These are phyloP conservation scores for Dipodomys ordii DNA, from an alignment of 2,113 vertebrate genomes.

Conservation along the genomic window DNA sequence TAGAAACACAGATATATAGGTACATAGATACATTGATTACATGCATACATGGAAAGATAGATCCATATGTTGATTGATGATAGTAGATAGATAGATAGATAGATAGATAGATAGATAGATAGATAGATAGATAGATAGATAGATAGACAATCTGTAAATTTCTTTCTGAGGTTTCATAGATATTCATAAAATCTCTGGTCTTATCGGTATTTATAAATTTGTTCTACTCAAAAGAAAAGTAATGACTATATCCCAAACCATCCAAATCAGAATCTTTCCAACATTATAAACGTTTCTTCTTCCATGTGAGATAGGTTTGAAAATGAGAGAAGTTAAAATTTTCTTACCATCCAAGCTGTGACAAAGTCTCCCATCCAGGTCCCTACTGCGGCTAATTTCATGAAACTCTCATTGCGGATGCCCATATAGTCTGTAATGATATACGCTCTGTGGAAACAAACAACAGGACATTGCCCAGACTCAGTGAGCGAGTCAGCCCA, in stretches of 20 bases:
- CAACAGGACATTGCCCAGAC: constrained; percentile 73
- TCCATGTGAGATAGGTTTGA: neutral
- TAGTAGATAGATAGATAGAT: too few species aligned
- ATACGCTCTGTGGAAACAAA: constrained; percentile 91
- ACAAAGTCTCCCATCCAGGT: constrained; percentile 99
- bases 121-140: too few species aligned
- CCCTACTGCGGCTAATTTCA: constrained; percentile 98
- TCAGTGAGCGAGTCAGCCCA: constrained; percentile 60
- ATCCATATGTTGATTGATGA: too few species aligned
- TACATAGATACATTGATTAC: too few species aligned
- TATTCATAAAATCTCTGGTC: neutral
- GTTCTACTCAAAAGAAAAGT: neutral
- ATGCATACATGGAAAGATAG: too few species aligned
- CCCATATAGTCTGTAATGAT: constrained; percentile 99
- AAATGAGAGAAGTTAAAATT: constrained; percentile 61
- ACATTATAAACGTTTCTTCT: neutral
- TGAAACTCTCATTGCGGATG: constrained; percentile 98
- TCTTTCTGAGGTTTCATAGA: neutral
- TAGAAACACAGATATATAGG: too few species aligned
- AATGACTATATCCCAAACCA: neutral
- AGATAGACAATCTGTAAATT: too few species aligned
- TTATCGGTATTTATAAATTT: neutral
- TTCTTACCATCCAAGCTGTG: constrained; percentile 99
- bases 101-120: too few species aligned
- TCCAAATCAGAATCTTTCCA: neutral